Evolutionary conservation across 2,113 vertebrate genomes (phyloP).

Genomic region (Quiscalus mexicanus): DNA sequence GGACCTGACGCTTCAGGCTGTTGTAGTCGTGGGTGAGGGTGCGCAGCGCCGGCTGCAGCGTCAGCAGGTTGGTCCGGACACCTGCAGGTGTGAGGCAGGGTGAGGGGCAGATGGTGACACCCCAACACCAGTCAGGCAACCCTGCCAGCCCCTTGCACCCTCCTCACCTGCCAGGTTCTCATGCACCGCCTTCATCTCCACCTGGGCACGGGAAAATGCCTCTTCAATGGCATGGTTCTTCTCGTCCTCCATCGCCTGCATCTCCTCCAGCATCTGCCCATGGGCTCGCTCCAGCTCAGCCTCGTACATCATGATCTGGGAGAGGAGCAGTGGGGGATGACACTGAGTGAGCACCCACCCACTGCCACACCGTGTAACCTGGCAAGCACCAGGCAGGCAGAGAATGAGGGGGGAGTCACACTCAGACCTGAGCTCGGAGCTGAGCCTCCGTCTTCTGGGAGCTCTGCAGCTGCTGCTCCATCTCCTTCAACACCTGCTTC

Average conservation of each 20-base stretch:
- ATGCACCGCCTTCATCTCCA: conserved; percentile 95
- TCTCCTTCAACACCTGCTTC: conserved; percentile 85
- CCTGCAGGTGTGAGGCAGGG: conserved; percentile 65
- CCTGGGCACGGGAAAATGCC: conserved; percentile 89
- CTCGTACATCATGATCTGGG: conserved; percentile 87
- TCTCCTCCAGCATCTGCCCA: conserved; percentile 89
- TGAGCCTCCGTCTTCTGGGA: conserved; percentile 83
- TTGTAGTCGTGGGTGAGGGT: conserved; percentile 95
- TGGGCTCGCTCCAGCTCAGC: conserved; percentile 88
- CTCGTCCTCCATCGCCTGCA: conserved; percentile 93
- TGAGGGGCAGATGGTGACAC: background rate
- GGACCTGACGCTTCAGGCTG: conserved; percentile 91
- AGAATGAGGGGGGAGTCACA: rapidly evolving
- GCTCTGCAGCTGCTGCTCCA: conserved; percentile 89
- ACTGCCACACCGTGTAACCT: rapidly evolving
- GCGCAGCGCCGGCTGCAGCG: conserved; percentile 89
- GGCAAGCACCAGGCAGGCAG: background rate
- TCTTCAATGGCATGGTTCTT: conserved; percentile 93
- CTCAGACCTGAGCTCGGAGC: conserved; percentile 86
- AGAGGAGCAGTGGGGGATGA: background rate
- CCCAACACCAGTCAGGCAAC: rapidly evolving
- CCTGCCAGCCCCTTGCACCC: rapidly evolving
- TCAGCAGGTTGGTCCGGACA: conserved; percentile 90
- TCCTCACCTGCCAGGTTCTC: conserved; percentile 93
- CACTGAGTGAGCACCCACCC: rapidly evolving